Percentiles rank a stretch among this genome's conserved stretches.
Conservation (phyloP, 2,888 invertebrate species). For the Julus scanicus region DNA sequence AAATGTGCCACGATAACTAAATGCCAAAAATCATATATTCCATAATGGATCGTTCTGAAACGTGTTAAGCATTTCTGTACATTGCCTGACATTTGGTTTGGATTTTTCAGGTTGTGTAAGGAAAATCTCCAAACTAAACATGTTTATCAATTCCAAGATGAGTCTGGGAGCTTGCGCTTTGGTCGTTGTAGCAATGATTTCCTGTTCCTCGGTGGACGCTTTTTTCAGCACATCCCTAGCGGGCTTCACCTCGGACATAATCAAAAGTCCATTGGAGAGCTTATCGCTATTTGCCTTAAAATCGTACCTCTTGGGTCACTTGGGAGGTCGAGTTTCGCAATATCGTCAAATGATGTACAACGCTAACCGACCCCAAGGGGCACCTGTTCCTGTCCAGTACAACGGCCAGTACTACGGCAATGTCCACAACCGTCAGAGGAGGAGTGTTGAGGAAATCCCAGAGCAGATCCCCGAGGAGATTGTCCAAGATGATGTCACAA, state of each 20-base stretch:
- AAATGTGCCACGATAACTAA: too few relatives aligned
- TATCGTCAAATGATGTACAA: slow-evolving; percentile 56
- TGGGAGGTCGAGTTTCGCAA: slow-evolving; percentile 54
- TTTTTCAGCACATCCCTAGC: slow-evolving; percentile 55
- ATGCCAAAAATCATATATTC: too few relatives aligned
- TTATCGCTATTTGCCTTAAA: slow-evolving; percentile 55
- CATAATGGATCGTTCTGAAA: not conserved
- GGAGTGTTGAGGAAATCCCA: not conserved
- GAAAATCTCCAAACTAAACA: not conserved
- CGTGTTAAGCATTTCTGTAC: not conserved
- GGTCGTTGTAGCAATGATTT: slow-evolving; percentile 42
- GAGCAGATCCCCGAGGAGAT: not conserved
- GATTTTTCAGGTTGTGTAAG: not conserved
- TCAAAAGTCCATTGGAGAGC: slow-evolving; percentile 54
- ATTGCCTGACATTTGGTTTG: not conserved
- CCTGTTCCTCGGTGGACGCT: slow-evolving; percentile 51
- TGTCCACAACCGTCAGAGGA: slow-evolving; percentile 48
- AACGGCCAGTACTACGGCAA: slow-evolving; percentile 52
- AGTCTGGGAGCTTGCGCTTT: not conserved
- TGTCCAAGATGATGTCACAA: not conserved
- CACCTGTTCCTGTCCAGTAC: slow-evolving; percentile 41
- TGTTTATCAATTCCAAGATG: slow-evolving; percentile 48
- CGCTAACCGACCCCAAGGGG: slow-evolving; percentile 45
- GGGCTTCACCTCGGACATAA: slow-evolving; percentile 54
- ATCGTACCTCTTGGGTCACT: slow-evolving; percentile 56